Percentiles rank a stretch among this genome's conserved stretches.
These are phyloP conservation scores for Epizoanthus scotinus DNA, from an alignment of 92 coral and sea anemone species.

Conservation along the genomic window DNA sequence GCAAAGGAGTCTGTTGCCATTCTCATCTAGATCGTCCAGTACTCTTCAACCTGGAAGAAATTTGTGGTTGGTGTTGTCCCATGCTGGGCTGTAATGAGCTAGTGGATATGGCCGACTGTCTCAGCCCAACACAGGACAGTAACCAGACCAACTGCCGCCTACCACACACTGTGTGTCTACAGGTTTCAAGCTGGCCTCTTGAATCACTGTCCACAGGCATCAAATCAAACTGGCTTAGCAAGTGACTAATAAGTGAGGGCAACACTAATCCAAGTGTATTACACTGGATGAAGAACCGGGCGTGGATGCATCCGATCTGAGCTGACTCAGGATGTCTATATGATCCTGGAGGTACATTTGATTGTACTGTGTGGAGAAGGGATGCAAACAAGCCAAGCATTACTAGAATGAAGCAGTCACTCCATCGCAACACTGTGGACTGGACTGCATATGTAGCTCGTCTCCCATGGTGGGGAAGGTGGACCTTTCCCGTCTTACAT, in stretches of 20 bases:
- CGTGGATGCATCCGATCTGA: slow-evolving; percentile 39
- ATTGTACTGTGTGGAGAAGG: slow-evolving; percentile 34
- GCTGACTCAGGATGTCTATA: slow-evolving; percentile 33
- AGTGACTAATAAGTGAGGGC: slow-evolving; percentile 12
- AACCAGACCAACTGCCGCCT: neutral
- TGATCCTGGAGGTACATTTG: slow-evolving; percentile 35
- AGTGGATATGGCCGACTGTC: neutral
- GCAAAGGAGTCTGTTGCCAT: neutral
- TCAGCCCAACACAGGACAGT: slow-evolving; percentile 38
- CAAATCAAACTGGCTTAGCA: neutral
- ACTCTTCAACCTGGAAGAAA: slow-evolving; percentile 39
- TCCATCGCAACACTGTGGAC: neutral
- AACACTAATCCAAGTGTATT: slow-evolving; percentile 26
- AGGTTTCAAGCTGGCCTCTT: slow-evolving; percentile 10
- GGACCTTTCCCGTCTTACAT: neutral
- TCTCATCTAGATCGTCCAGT: slow-evolving; percentile 17
- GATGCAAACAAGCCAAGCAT: slow-evolving; percentile 12
- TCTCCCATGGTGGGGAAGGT: neutral
- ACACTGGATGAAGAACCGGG: slow-evolving; percentile 35
- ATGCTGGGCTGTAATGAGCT: slow-evolving; percentile 2
- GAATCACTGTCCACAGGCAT: slow-evolving; percentile 11
- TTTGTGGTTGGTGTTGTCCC: slow-evolving; percentile 23
- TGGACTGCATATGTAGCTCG: neutral
- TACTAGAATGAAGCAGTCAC: neutral
- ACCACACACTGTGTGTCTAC: too few relatives aligned